phyloP scores from a whole-genome alignment of 2,888 invertebrate species.

The Hypsopygia costalis region DNA sequence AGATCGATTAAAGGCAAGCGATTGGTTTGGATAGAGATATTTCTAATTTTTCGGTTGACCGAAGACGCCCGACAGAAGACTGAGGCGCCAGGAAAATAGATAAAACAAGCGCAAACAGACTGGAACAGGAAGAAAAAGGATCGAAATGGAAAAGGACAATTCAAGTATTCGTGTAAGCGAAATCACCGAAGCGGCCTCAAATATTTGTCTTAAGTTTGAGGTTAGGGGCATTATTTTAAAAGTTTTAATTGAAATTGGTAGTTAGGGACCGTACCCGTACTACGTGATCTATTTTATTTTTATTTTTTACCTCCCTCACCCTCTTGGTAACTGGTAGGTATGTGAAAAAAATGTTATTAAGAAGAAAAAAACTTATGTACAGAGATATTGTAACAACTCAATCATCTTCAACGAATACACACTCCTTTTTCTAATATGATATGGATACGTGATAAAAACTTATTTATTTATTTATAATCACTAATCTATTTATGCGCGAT shows the following conservation, averaged over 20 bases:
- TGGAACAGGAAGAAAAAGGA: slow-evolving; percentile 45
- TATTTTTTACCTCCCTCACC: no score
- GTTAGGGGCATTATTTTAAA: slow-evolving; percentile 4
- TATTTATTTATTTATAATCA: no score
- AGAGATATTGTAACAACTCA: no score
- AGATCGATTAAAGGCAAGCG: slow-evolving; percentile 37
- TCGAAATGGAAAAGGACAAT: slow-evolving; percentile 32
- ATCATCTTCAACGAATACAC: no score
- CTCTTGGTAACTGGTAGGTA: no score
- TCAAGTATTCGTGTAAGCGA: slow-evolving; percentile 43
- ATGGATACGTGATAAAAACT: no score
- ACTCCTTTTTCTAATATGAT: no score
- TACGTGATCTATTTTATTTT: no score
- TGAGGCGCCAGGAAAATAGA: slow-evolving; percentile 53
- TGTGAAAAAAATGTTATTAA: no score
- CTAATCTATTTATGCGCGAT: no score
- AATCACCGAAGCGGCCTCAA: slow-evolving; percentile 42
- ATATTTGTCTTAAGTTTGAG: slow-evolving; percentile 34
- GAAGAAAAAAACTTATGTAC: no score
- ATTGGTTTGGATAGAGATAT: slow-evolving; percentile 58
- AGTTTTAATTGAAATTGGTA: slow-evolving; percentile 7
- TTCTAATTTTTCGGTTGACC: slow-evolving; percentile 72
- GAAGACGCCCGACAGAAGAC: slow-evolving; percentile 40
- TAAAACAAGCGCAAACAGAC: slow-evolving; percentile 55
- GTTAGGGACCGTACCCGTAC: no score